Evolutionary conservation across 2,113 vertebrate genomes (phyloP).

Genomic region (Hydropotes inermis): DNA sequence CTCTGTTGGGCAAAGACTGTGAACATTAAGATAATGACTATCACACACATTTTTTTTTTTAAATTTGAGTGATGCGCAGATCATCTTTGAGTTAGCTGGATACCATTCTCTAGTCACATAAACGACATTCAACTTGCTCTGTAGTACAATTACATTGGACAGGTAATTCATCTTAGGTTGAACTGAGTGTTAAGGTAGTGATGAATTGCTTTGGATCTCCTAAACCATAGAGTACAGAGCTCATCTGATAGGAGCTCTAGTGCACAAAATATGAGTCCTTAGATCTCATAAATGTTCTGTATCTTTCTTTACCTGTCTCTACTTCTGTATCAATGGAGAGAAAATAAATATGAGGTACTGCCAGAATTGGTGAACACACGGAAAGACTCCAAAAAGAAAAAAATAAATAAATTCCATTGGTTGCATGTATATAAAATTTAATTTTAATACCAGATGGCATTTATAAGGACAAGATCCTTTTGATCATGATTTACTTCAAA

Average conservation of each 20-base stretch:
- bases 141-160: background rate
- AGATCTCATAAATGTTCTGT: constrained; percentile 27
- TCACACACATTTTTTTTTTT: background rate
- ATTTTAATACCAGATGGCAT: constrained; percentile 45
- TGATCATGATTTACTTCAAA: constrained; percentile 6
- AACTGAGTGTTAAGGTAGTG: constrained; percentile 45
- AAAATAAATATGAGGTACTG: constrained; percentile 45
- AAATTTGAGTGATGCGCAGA: constrained; percentile 46
- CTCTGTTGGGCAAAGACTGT: background rate
- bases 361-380: background rate
- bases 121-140: background rate
- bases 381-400: constrained; percentile 34
- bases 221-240: constrained; percentile 48
- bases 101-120: background rate
- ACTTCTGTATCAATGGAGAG: constrained; percentile 43
- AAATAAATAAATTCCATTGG: background rate
- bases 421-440: background rate
- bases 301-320: constrained; percentile 18
- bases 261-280: background rate
- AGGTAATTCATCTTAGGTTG: constrained; percentile 45
- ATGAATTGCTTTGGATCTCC: background rate
- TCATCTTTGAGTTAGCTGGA: background rate
- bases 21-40: background rate
- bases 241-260: background rate
- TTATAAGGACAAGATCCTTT: constrained; percentile 1